Base-by-base conservation (phyloP, 2,888 invertebrate species). In the Ectemnius lituratus region DNA sequence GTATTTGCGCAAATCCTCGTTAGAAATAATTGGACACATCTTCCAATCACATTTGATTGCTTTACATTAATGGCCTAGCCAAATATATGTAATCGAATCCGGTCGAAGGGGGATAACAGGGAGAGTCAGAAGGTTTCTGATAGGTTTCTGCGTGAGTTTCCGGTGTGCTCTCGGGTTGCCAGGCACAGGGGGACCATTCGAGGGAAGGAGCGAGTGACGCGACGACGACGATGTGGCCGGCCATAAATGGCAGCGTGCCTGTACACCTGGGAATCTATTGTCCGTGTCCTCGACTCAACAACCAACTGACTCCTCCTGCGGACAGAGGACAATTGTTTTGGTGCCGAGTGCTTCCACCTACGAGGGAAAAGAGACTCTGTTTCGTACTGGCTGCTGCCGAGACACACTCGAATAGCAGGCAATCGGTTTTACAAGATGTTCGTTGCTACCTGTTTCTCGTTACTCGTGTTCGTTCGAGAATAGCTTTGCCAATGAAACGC, bases 241-340 rank as follows among this genome's bases (percentile, higher is more conserved):
- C 82, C 83, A 82, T 82, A 82, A 82, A 83, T 82, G 84, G 83
- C 73, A 75, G 57, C 72, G 49, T 14, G 14, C 61, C 56, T 61
- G 56, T n/a, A 62, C 68, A 69, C 70, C 60, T 52, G 74, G 61
- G 65, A 67, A 82, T 74, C 76, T 37, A 70, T 75, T 81, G 81
- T 78, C 80, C 73, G 1, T 47, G 57, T 28, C 61, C 57, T 11
- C 64, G 28, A 13, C 37, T 37, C 37, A 8, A 28, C 49, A 23
- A 13, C 47, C 47, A 57, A 52, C 64, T 28, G 47, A 6, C 23
- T 27, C 16, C 14, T 18, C 37, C n/a, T 20, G 23, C 45, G 64
- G n/a, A 2, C 2, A 23, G 49, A 0, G 28, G 83, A 62, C 81
- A 76, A 80, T 81, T 81, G 70, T 81, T 80, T 75, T 27, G 52